phyloP scores from a whole-genome alignment of 2,113 vertebrate species.

The Rhadina sibilatrix region DNA sequence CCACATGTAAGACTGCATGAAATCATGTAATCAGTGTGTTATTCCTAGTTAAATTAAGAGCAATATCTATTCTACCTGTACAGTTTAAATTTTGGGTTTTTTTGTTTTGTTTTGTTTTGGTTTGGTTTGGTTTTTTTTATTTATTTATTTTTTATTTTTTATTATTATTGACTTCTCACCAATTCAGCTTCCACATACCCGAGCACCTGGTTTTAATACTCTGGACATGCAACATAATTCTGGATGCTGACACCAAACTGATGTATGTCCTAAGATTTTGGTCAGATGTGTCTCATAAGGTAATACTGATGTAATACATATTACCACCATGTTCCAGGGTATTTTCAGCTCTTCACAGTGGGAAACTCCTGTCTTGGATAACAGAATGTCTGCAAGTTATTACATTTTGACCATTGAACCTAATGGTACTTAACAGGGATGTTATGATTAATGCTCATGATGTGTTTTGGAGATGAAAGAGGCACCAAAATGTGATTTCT shows the following conservation, averaged over 20 bases:
- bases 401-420: background rate
- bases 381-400: background rate
- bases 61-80: background rate
- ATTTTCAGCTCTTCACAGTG: background rate
- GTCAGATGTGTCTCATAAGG: background rate
- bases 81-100: background rate
- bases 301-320: background rate
- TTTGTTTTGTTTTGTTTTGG: background rate
- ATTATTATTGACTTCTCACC: background rate
- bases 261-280: background rate
- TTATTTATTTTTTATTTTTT: background rate
- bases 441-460: background rate
- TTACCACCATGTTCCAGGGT: background rate
- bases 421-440: background rate
- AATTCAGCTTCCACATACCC: background rate
- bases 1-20: background rate
- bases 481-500: background rate
- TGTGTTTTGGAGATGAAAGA: constrained; percentile 17
- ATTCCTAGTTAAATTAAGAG: background rate
- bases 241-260: background rate
- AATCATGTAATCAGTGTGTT: background rate
- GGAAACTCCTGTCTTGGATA: background rate
- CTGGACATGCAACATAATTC: background rate
- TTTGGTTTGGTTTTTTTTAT: fast-evolving
- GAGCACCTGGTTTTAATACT: background rate